Evolutionary conservation across 2,797 vertebrate genomes (phyloP).

Genomic region (Sylvilagus floridanus): DNA sequence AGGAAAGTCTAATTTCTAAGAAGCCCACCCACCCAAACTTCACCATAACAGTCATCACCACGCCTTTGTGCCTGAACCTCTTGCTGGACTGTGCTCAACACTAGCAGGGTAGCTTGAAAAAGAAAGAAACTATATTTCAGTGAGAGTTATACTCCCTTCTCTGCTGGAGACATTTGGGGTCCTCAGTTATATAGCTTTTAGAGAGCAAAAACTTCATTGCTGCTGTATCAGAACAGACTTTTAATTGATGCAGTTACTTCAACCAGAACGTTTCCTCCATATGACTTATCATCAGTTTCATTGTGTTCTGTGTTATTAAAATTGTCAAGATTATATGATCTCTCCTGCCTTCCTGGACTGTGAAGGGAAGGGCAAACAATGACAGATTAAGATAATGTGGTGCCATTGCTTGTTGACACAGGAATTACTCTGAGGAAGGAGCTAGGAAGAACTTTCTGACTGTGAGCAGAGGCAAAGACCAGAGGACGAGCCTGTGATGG

Average conservation of each 20-base stretch:
- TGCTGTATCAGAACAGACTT: background rate
- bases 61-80: background rate
- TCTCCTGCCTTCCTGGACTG: background rate
- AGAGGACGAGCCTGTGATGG: background rate
- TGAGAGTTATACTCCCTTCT: background rate
- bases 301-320: background rate
- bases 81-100: background rate
- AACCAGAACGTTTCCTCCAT: background rate
- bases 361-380: background rate
- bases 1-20: background rate
- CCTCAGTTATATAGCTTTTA: background rate
- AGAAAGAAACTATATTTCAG: background rate
- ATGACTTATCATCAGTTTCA: background rate
- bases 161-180: background rate
- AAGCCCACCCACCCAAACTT: background rate
- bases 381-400: background rate
- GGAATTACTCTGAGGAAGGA: background rate
- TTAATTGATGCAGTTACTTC: background rate
- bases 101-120: background rate
- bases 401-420: background rate
- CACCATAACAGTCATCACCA: background rate
- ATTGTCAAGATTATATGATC: background rate
- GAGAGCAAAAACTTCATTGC: background rate
- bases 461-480: background rate
- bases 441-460: background rate